A percentile compares a stretch with the other conserved stretches of the same genome.
Evolutionary conservation across 2,888 invertebrate species (phyloP).

Genomic region (Nemotelus nigrinus): DNA sequence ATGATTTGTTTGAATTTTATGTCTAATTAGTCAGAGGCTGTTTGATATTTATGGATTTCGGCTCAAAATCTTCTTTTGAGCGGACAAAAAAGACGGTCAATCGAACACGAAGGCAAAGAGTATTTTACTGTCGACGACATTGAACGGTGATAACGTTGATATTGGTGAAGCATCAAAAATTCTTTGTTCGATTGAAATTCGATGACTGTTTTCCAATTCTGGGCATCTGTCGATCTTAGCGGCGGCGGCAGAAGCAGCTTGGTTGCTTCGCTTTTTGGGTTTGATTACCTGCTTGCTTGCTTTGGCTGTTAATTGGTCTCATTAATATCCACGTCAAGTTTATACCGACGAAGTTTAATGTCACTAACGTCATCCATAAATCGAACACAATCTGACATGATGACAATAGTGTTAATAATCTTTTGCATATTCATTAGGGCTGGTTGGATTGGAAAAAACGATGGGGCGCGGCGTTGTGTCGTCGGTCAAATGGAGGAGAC

Average conservation of each 20-base stretch:
- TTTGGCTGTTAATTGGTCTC: slow-evolving; percentile 50
- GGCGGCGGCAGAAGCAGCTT: background rate
- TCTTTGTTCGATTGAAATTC: background rate
- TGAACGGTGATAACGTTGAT: background rate
- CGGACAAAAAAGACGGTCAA: background rate
- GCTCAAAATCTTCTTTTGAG: background rate
- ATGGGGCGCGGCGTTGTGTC: background rate
- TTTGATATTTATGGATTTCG: slow-evolving; percentile 30
- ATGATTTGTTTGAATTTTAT: slow-evolving; percentile 50
- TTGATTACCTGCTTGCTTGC: slow-evolving; percentile 28
- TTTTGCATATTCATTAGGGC: slow-evolving; percentile 49
- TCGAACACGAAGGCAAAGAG: no score
- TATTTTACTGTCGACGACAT: no score
- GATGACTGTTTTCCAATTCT: slow-evolving; percentile 30
- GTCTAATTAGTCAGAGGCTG: slow-evolving; percentile 50
- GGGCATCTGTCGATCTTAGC: slow-evolving; percentile 25
- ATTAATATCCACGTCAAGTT: slow-evolving; percentile 49
- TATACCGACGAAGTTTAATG: slow-evolving; percentile 19
- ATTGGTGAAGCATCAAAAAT: slow-evolving; percentile 8
- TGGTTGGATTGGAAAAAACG: background rate
- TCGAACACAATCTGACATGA: slow-evolving; percentile 40
- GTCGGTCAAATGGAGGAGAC: background rate
- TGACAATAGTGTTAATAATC: slow-evolving; percentile 44
- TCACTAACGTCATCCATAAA: slow-evolving; percentile 23
- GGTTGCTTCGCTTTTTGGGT: no score